Conservation (phyloP, 2,888 invertebrate species). For the Phytoseiulus persimilis region DNA sequence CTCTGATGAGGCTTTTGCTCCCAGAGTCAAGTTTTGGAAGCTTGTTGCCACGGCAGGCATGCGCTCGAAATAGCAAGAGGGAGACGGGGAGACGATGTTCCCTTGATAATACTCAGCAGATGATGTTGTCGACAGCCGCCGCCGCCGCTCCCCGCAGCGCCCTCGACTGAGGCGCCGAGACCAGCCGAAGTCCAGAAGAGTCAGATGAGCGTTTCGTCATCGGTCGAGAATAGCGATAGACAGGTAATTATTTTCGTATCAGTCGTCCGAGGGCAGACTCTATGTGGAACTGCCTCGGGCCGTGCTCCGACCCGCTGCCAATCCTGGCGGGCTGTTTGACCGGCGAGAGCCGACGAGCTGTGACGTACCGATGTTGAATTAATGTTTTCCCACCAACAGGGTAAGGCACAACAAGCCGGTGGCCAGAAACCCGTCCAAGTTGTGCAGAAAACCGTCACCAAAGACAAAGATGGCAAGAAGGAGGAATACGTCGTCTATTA, state of each 20-base stretch:
- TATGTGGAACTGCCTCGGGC: background rate
- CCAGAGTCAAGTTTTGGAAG: no score
- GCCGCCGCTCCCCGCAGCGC: background rate
- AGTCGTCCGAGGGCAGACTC: background rate
- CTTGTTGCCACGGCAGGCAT: no score
- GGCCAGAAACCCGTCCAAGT: constrained; percentile 28
- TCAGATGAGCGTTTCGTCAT: constrained; percentile 38
- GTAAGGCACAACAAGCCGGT: constrained; percentile 10
- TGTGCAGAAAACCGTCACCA: constrained; percentile 27
- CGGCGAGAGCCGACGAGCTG: background rate
- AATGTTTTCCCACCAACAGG: background rate
- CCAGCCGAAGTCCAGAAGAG: constrained; percentile 23
- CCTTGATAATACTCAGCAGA: background rate
- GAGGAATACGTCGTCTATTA: constrained; percentile 36
- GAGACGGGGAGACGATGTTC: no score
- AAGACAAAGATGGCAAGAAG: constrained; percentile 35
- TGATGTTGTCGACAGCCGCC: background rate
- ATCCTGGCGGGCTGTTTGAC: background rate
- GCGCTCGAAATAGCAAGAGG: no score
- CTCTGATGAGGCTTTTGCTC: no score
- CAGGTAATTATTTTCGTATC: constrained; percentile 38
- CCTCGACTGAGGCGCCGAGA: background rate
- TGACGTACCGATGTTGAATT: background rate
- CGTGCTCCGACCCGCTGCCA: background rate
- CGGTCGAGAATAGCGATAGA: constrained; percentile 35